Percentiles rank a stretch among this genome's conserved stretches.
These are phyloP conservation scores for Synergus itoensis DNA, from an alignment of 2,888 invertebrate genomes.

Conservation along the genomic window DNA sequence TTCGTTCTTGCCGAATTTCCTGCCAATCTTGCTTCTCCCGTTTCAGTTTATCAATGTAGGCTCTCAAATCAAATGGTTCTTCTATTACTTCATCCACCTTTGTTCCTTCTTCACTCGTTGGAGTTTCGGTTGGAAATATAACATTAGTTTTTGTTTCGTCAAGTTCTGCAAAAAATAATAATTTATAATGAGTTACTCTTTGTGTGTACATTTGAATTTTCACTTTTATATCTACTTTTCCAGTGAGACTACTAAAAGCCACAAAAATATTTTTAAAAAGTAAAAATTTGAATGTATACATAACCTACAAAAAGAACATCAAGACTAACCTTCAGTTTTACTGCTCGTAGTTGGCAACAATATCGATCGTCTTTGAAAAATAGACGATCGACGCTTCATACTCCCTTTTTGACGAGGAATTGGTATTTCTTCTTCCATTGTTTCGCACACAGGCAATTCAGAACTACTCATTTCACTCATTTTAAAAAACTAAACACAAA, in stretches of 20 bases:
- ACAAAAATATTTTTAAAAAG: slow-evolving; percentile 36
- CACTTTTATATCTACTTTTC: background rate
- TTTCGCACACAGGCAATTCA: slow-evolving; percentile 18
- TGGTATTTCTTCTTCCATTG: slow-evolving; percentile 40
- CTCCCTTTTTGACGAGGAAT: slow-evolving; percentile 26
- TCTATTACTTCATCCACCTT: slow-evolving; percentile 5
- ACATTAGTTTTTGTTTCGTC: slow-evolving; percentile 44
- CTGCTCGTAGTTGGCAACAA: background rate
- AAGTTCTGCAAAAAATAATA: background rate
- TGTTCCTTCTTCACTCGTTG: background rate
- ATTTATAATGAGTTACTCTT: no score
- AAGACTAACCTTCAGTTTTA: background rate
- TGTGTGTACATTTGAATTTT: background rate
- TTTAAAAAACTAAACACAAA: background rate
- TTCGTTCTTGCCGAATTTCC: slow-evolving; percentile 56
- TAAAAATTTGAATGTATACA: slow-evolving; percentile 4
- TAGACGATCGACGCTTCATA: slow-evolving; percentile 63
- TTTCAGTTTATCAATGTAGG: slow-evolving; percentile 62
- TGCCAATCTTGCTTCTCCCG: slow-evolving; percentile 66
- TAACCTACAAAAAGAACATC: background rate
- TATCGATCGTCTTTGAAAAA: slow-evolving; percentile 59
- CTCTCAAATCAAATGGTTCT: slow-evolving; percentile 59
- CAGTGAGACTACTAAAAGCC: background rate
- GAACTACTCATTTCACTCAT: background rate
- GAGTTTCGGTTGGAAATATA: background rate